phyloP scores from a whole-genome alignment of 1,140 invertebrate genomes.

The Dreissena rostriformis region DNA sequence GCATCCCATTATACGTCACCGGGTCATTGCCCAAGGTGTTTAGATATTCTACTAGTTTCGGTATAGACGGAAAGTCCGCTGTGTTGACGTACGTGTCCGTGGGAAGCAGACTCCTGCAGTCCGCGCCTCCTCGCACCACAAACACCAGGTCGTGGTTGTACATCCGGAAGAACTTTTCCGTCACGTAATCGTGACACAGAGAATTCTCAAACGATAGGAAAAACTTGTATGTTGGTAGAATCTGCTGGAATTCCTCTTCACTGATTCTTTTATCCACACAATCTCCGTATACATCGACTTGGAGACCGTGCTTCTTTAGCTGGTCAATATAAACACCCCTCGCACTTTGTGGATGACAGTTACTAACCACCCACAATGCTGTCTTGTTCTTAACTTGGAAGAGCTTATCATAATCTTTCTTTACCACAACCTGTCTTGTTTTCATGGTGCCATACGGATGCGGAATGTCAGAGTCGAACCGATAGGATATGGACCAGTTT shows the following conservation, averaged over 20 bases:
- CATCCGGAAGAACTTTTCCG: constrained; percentile 93
- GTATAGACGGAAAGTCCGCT: constrained; percentile 6
- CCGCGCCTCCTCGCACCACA: too few relatives aligned
- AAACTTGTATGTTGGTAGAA: constrained; percentile 54
- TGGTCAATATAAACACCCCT: neutral
- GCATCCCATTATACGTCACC: neutral
- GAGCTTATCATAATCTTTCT: too few relatives aligned
- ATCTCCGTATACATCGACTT: neutral
- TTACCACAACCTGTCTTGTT: too few relatives aligned
- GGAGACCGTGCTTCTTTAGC: neutral
- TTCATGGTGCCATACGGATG: too few relatives aligned
- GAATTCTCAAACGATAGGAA: too few relatives aligned
- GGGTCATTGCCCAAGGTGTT: neutral
- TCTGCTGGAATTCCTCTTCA: neutral
- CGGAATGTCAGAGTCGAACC: too few relatives aligned
- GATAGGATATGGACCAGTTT: too few relatives aligned
- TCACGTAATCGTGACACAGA: constrained; percentile 97
- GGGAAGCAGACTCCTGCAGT: constrained; percentile 2
- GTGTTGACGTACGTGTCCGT: constrained; percentile 24
- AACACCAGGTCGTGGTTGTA: constrained; percentile 11
- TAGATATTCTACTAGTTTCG: neutral
- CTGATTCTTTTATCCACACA: neutral
- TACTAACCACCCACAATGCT: too few relatives aligned
- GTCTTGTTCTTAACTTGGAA: too few relatives aligned
- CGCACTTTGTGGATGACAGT: too few relatives aligned